phyloP scores from a whole-genome alignment of 2,888 invertebrate species.

The Cecidostiba fungosa region DNA sequence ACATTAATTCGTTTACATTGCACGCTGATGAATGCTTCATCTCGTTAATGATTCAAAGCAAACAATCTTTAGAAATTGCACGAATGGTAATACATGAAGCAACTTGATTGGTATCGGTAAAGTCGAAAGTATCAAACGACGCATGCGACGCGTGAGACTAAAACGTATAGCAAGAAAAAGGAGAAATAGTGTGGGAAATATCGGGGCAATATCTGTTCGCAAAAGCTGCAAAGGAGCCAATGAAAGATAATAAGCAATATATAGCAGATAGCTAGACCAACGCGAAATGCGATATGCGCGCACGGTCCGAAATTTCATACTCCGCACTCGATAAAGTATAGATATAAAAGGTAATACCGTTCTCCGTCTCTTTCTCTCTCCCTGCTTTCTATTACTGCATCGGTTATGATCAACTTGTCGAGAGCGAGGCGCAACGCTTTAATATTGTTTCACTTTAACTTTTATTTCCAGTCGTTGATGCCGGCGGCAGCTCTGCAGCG shows the following conservation, averaged over 20 bases:
- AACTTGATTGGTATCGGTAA: slow-evolving; percentile 30
- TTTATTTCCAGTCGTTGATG: slow-evolving; percentile 25
- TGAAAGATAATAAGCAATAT: slow-evolving; percentile 66
- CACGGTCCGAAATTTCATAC: slow-evolving; percentile 64
- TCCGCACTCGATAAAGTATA: slow-evolving; percentile 13
- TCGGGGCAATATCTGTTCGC: slow-evolving; percentile 6
- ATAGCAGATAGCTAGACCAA: slow-evolving; percentile 56
- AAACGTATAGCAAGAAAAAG: neutral
- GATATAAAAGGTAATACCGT: neutral
- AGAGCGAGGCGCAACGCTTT: neutral
- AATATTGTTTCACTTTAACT: slow-evolving; percentile 13
- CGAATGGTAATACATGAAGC: neutral
- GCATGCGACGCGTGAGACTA: neutral
- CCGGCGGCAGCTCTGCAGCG: neutral
- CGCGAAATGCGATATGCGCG: slow-evolving; percentile 59
- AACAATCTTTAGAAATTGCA: neutral
- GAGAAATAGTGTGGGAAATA: slow-evolving; percentile 30
- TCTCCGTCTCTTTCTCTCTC: neutral
- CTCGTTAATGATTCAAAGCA: too few species aligned
- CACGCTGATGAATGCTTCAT: too few species aligned
- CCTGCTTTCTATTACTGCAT: slow-evolving; percentile 7
- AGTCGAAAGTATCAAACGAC: slow-evolving; percentile 37
- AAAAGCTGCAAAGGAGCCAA: slow-evolving; percentile 26
- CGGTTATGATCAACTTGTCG: slow-evolving; percentile 20
- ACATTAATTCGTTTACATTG: too few species aligned